Evolutionary conservation across 2,888 invertebrate genomes (phyloP).

Genomic region (Drosophila helvetica): DNA sequence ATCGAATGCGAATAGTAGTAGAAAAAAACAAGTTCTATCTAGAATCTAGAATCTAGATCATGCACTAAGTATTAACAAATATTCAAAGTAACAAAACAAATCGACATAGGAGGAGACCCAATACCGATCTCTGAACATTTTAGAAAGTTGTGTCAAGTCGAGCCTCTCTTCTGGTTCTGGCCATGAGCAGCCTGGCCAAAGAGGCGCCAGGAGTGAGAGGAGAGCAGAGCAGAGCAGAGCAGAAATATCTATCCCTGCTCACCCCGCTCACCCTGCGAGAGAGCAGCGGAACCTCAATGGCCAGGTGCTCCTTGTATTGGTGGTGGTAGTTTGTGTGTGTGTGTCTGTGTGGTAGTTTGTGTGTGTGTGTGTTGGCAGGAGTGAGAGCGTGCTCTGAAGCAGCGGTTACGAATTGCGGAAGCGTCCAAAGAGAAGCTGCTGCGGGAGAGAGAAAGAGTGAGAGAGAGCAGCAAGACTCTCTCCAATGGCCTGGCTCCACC

Average conservation of each 20-base stretch:
- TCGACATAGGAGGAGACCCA: neutral
- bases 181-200: neutral
- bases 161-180: neutral
- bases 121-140: neutral
- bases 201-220: neutral
- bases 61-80: slow-evolving; percentile 50
- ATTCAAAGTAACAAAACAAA: neutral
- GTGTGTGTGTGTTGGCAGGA: slow-evolving; percentile 3
- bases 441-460: too few relatives aligned
- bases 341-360: neutral
- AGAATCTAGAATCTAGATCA: slow-evolving; percentile 50
- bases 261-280: too few relatives aligned
- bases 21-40: slow-evolving; percentile 20
- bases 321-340: neutral
- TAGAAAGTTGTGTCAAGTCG: neutral
- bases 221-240: too few relatives aligned
- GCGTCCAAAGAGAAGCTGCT: slow-evolving; percentile 25
- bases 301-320: slow-evolving; percentile 15
- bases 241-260: too few relatives aligned
- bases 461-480: slow-evolving; percentile 17
- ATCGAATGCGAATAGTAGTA: slow-evolving; percentile 1
- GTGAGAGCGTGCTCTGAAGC: slow-evolving; percentile 26
- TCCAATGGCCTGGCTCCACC: neutral
- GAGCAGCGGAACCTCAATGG: slow-evolving; percentile 14
- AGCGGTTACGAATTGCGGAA: slow-evolving; percentile 34